Percentiles rank a stretch among this genome's conserved stretches.
Conservation (phyloP, 1,140 invertebrate genomes). For the Drosophila subobscura region DNA sequence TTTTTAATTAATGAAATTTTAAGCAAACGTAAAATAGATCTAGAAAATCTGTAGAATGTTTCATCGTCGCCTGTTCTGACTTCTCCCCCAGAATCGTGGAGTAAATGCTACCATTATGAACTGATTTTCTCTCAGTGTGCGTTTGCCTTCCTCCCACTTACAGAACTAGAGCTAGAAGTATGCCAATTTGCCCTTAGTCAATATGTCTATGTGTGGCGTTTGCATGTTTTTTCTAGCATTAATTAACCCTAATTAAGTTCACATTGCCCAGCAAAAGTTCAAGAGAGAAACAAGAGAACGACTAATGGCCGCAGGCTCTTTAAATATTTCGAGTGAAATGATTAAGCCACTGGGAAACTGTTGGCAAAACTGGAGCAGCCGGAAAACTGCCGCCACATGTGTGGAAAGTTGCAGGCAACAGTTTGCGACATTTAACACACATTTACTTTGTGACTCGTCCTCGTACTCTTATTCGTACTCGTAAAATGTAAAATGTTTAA, state of each 20-base stretch:
- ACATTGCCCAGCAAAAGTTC: constrained; percentile 22
- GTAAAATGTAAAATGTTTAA: constrained; percentile 65
- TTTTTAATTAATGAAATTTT: too few relatives aligned
- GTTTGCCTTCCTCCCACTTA: constrained; percentile 1
- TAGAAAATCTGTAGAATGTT: too few relatives aligned
- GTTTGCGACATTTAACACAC: constrained; percentile 66
- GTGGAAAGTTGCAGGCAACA: constrained; percentile 53
- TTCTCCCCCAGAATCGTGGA: too few relatives aligned
- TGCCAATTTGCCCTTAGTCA: constrained; percentile 64
- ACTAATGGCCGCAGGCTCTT: constrained; percentile 23
- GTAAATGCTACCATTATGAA: too few relatives aligned
- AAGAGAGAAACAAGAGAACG: constrained; percentile 1
- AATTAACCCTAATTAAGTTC: constrained; percentile 78
- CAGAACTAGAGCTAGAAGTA: constrained; percentile 24
- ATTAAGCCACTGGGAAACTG: constrained; percentile 45
- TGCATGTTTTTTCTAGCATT: constrained; percentile 61
- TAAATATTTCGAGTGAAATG: constrained; percentile 57
- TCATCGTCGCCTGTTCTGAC: too few relatives aligned
- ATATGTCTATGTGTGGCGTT: constrained; percentile 36
- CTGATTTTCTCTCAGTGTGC: too few relatives aligned
- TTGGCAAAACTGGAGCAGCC: too few relatives aligned
- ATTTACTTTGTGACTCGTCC: constrained; percentile 46
- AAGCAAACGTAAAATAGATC: too few relatives aligned
- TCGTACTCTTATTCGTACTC: constrained; percentile 12
- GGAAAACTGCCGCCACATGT: constrained; percentile 15